These are phyloP conservation scores for Stigmatopora argus DNA, from an alignment of 2,113 vertebrate genomes.

Conservation along the genomic window DNA sequence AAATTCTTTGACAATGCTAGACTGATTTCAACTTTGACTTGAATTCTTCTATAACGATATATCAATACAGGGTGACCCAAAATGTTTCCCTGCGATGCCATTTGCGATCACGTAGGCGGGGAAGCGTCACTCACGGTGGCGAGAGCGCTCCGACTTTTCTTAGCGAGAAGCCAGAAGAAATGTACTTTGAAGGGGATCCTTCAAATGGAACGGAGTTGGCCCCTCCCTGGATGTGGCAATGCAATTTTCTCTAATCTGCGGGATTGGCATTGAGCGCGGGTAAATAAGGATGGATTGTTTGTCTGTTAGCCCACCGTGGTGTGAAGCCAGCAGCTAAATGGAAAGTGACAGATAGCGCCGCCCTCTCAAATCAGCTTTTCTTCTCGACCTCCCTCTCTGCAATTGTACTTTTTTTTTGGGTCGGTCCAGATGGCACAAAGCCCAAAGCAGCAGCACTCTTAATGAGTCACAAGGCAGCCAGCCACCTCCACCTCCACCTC, in stretches of 20 bases:
- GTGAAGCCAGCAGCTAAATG: conserved; percentile 60
- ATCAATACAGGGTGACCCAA: too few species aligned
- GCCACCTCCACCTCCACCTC: too few species aligned
- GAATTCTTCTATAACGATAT: too few species aligned
- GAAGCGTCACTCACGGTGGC: too few species aligned
- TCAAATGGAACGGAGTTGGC: conserved; percentile 62
- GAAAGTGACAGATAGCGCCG: conserved; percentile 62
- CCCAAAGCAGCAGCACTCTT: background rate
- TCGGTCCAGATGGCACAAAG: conserved; percentile 16
- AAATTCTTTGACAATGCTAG: too few species aligned
- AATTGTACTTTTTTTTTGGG: conserved; percentile 16
- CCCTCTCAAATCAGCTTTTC: conserved; percentile 10
- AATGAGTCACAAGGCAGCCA: conserved; percentile 32
- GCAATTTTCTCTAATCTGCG: conserved; percentile 61
- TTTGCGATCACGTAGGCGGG: too few species aligned
- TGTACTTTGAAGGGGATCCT: conserved; percentile 58
- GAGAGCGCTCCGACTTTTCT: background rate
- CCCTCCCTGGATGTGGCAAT: conserved; percentile 61
- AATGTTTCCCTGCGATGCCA: too few species aligned
- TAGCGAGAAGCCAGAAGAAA: conserved; percentile 37
- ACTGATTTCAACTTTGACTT: too few species aligned
- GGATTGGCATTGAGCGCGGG: conserved; percentile 64
- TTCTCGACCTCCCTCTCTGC: conserved; percentile 16
- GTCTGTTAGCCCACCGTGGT: conserved; percentile 58
- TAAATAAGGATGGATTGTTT: conserved; percentile 74